Evolutionary conservation across 53 echinoderm and acorn worm genomes (phyloP).

Genomic region (Holothuria leucospilota): DNA sequence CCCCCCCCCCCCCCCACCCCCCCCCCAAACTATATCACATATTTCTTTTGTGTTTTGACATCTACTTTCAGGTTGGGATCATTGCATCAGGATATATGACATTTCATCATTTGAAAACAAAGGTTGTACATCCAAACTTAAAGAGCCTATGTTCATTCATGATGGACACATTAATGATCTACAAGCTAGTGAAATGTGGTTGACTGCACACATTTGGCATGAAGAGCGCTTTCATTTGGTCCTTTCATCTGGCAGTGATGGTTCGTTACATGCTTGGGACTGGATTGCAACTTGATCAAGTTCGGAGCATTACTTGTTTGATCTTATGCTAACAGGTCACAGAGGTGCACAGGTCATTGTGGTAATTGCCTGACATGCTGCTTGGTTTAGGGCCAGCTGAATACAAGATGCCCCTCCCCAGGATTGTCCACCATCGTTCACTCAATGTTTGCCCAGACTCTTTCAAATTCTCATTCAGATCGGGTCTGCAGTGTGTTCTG

Average conservation of each 20-base stretch:
- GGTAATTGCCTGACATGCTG: no score
- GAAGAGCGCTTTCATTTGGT: slow-evolving; percentile 51
- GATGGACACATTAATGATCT: slow-evolving; percentile 65
- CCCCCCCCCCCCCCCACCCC: no score
- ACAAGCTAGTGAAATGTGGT: slow-evolving; percentile 38
- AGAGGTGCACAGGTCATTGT: no score
- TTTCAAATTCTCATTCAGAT: no score
- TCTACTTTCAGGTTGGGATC: slow-evolving; percentile 12
- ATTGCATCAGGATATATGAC: slow-evolving; percentile 66
- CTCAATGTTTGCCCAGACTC: no score
- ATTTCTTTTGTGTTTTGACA: no score
- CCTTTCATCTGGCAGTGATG: slow-evolving; percentile 69
- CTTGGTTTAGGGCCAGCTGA: no score
- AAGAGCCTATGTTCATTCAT: slow-evolving; percentile 62
- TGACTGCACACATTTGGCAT: slow-evolving; percentile 68
- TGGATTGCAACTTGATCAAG: slow-evolving; percentile 37
- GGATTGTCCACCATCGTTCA: no score
- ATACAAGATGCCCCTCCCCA: no score
- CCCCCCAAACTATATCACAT: no score
- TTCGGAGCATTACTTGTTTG: not conserved
- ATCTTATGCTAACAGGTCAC: no score
- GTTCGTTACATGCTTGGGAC: slow-evolving; percentile 76
- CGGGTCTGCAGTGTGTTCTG: no score
- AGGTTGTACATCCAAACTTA: not conserved
- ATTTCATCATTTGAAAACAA: slow-evolving; percentile 28